These are phyloP conservation scores for human (Homo sapiens) DNA, from an alignment of 2,113 vertebrate genomes.

Conservation along the genomic window GRCh38 chr5:72481001-72481500, in stretches of 20 bases:
- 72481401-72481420: neutral
- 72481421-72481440: conserved; percentile 21
- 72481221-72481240: conserved; percentile 50
- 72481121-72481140: neutral
- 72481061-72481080: neutral
- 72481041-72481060: neutral
- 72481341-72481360: conserved; percentile 29
- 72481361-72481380: conserved; percentile 38
- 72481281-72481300: conserved; percentile 27
- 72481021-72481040: neutral
- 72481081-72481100: neutral
- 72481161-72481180: neutral
- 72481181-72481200: neutral
- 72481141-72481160: conserved; percentile 14
- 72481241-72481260: conserved; percentile 43
- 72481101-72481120: neutral
- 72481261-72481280: conserved; percentile 59
- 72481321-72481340: conserved; percentile 62
- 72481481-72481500: conserved; percentile 1
- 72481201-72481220: conserved; percentile 33
- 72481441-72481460: neutral
- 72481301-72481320: conserved; percentile 32
- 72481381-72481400: conserved; percentile 18
- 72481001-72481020: neutral
- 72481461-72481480: neutral